phyloP scores from a whole-genome alignment of 2,797 vertebrate genomes.

The Rhynchonycteris naso region DNA sequence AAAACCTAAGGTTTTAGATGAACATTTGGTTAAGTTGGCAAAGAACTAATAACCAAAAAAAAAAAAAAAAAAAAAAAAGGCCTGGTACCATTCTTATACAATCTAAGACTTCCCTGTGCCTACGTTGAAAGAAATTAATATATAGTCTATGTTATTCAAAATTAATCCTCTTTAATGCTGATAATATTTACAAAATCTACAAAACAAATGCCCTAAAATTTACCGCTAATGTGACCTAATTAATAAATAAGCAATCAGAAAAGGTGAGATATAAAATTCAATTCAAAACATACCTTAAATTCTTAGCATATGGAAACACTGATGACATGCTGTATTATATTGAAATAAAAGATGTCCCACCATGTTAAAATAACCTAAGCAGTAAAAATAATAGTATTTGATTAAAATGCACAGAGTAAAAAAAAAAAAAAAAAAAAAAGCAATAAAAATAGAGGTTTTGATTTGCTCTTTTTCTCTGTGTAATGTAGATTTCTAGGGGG shows the following conservation, averaged over 20 bases:
- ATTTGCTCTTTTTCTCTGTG: background rate
- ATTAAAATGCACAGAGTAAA: background rate
- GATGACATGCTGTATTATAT: background rate
- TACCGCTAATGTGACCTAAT: background rate
- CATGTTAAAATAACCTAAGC: background rate
- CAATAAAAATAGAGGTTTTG: background rate
- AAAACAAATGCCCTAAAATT: background rate
- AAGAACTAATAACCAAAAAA: background rate
- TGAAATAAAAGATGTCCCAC: background rate
- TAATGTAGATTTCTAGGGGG: background rate
- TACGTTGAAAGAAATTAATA: background rate
- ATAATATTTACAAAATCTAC: background rate
- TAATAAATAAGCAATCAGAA: background rate
- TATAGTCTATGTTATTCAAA: background rate
- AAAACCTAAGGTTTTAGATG: background rate
- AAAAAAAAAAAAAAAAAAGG: background rate
- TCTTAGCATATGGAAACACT: background rate
- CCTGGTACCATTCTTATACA: background rate
- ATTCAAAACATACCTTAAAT: constrained; percentile 25
- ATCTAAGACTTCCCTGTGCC: background rate
- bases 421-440: background rate
- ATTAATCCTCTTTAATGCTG: background rate
- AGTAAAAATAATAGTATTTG: background rate
- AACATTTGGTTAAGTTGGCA: background rate
- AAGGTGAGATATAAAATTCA: background rate